phyloP scores from a whole-genome alignment of 2,888 invertebrate species.

The Dromius quadrimaculatus region DNA sequence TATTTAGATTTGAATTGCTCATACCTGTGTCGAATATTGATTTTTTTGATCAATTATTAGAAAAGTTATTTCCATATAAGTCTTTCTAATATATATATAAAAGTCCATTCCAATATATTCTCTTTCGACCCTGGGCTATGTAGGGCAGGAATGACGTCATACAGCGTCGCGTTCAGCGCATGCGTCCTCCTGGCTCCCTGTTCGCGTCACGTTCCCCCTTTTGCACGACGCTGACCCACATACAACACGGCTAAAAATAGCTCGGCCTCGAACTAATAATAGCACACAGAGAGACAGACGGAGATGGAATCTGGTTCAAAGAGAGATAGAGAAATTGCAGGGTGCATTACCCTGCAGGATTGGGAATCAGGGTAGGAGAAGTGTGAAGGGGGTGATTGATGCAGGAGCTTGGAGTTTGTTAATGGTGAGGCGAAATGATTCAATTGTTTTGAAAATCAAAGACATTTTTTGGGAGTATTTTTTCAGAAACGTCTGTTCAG shows the following conservation, averaged over 20 bases:
- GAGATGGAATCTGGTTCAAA: conserved; percentile 1
- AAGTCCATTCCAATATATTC: neutral
- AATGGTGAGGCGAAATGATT: neutral
- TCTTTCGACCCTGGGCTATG: conserved; percentile 33
- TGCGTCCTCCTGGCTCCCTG: conserved; percentile 5
- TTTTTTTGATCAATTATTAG: too few relatives aligned
- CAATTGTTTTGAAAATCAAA: too few relatives aligned
- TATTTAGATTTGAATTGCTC: too few relatives aligned
- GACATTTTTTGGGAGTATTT: too few relatives aligned
- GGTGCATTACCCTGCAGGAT: conserved; percentile 27
- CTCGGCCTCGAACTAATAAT: conserved; percentile 67
- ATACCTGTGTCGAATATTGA: too few relatives aligned
- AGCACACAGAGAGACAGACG: conserved; percentile 58
- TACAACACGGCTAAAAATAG: conserved; percentile 65
- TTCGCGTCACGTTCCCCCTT: conserved; percentile 27
- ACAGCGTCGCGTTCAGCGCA: conserved; percentile 5
- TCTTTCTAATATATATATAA: too few relatives aligned
- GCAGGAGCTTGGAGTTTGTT: neutral
- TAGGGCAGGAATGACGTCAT: conserved; percentile 51
- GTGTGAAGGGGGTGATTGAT: neutral
- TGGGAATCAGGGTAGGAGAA: conserved; percentile 1
- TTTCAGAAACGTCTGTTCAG: too few relatives aligned
- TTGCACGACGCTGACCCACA: conserved; percentile 64
- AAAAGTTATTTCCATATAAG: too few relatives aligned
- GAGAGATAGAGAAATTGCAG: conserved; percentile 11